Evolutionary conservation across 2,113 vertebrate genomes (phyloP).

Genomic region (Syrrhaptes paradoxus): DNA sequence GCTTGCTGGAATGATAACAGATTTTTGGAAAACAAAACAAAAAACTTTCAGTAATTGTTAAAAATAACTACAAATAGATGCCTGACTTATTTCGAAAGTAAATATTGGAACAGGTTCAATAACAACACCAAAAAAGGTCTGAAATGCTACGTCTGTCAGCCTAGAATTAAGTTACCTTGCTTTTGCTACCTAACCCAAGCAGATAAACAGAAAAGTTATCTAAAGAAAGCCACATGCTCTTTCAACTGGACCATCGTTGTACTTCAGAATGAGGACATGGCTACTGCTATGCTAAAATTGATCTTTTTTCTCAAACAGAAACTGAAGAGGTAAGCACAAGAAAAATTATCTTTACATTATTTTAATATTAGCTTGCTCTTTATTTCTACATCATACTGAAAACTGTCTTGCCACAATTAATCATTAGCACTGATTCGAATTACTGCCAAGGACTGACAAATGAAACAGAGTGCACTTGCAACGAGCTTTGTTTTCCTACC

Average conservation of each 20-base stretch:
- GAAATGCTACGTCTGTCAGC: background rate
- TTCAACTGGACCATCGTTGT: background rate
- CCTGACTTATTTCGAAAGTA: background rate
- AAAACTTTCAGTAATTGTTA: background rate
- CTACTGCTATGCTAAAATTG: background rate
- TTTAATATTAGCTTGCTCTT: background rate
- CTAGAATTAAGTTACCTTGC: background rate
- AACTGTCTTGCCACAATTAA: background rate
- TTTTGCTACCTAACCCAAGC: background rate
- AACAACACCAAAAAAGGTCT: background rate
- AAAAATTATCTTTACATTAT: background rate
- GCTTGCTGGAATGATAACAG: background rate
- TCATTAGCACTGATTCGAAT: background rate
- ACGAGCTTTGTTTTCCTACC: background rate
- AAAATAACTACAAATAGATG: background rate
- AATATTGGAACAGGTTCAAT: background rate
- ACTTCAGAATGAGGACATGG: background rate
- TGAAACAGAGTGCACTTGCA: background rate
- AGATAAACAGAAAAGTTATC: background rate
- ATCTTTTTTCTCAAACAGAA: background rate
- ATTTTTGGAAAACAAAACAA: background rate
- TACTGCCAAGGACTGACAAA: background rate
- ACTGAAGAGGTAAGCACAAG: background rate
- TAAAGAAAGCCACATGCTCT: background rate
- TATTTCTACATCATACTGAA: background rate